phyloP scores from a whole-genome alignment of 1,140 invertebrate genomes.

The Frieseomelitta varia region DNA sequence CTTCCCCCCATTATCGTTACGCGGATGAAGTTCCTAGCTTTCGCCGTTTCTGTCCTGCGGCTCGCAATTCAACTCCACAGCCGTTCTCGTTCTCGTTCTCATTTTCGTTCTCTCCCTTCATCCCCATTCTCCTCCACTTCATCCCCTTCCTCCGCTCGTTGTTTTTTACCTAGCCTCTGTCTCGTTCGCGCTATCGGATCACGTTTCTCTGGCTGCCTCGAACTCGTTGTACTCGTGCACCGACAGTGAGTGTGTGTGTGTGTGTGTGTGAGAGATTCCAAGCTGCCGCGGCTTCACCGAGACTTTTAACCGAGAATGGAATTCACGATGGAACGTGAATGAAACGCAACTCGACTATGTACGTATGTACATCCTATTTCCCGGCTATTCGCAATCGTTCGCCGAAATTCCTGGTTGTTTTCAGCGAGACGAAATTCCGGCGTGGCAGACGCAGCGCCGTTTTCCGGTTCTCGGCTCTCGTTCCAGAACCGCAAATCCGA shows the following conservation, averaged over 20 bases:
- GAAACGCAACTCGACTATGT: conserved; percentile 47
- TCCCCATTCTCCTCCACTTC: no score
- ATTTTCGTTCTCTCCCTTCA: no score
- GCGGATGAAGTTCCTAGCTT: conserved; percentile 58
- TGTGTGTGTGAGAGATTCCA: conserved; percentile 27
- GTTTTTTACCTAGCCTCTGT: neutral
- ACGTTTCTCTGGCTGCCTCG: neutral
- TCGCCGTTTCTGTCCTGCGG: conserved; percentile 2
- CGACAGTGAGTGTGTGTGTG: no score
- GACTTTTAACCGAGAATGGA: conserved; percentile 58
- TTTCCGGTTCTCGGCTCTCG: neutral
- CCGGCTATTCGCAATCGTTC: conserved; percentile 57
- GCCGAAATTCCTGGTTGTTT: conserved; percentile 64
- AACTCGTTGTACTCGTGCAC: neutral
- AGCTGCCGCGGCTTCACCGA: conserved; percentile 23
- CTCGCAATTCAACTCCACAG: conserved; percentile 12
- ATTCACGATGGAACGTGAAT: conserved; percentile 56
- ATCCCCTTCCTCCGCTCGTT: no score
- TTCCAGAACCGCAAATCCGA: conserved; percentile 19
- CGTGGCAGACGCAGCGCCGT: neutral
- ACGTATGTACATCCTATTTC: conserved; percentile 46
- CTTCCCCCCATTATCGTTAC: conserved; percentile 65
- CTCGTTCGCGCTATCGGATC: neutral
- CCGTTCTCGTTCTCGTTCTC: neutral
- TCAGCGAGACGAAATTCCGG: conserved; percentile 59